These are phyloP conservation scores for Carassius gibelio DNA, from an alignment of 2,113 vertebrate species.

Conservation along the genomic window DNA sequence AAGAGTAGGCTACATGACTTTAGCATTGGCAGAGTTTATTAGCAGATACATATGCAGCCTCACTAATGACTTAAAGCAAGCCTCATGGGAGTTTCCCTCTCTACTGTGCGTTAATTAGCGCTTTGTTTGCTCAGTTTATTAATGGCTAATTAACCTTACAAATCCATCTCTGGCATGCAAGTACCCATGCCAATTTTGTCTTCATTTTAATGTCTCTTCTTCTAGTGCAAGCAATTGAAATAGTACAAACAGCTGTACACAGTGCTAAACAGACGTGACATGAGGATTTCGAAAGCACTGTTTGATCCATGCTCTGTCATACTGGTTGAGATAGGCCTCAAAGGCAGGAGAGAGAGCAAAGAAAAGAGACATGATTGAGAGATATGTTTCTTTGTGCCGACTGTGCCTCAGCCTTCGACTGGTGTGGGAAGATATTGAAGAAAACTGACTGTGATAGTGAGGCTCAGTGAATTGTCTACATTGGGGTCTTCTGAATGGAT, in stretches of 20 bases:
- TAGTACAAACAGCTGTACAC: background rate
- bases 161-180: constrained; percentile 51
- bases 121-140: constrained; percentile 68
- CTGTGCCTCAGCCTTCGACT: constrained; percentile 4
- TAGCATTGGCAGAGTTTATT: constrained; percentile 19
- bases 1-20: background rate
- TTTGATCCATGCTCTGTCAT: constrained; percentile 49
- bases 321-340: constrained; percentile 26
- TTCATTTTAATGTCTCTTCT: background rate
- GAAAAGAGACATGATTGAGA: constrained; percentile 3
- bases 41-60: constrained; percentile 35
- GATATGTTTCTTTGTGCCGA: constrained; percentile 14
- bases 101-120: constrained; percentile 55
- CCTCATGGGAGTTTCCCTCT: constrained; percentile 26
- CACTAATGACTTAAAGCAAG: constrained; percentile 43
- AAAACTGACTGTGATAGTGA: constrained; percentile 49
- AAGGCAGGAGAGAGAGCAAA: background rate
- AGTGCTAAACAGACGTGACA: constrained; percentile 43
- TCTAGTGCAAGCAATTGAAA: constrained; percentile 14
- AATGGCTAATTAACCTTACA: constrained; percentile 68
- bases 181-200: constrained; percentile 29
- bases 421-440: constrained; percentile 4
- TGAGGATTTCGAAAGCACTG: constrained; percentile 3
- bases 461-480: constrained; percentile 8
- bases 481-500: constrained; percentile 39